Evolutionary conservation across 2,797 vertebrate genomes (phyloP), one percentile per base, ranked within the genome.

Genomic region (Darevskia nairensis): DNA sequence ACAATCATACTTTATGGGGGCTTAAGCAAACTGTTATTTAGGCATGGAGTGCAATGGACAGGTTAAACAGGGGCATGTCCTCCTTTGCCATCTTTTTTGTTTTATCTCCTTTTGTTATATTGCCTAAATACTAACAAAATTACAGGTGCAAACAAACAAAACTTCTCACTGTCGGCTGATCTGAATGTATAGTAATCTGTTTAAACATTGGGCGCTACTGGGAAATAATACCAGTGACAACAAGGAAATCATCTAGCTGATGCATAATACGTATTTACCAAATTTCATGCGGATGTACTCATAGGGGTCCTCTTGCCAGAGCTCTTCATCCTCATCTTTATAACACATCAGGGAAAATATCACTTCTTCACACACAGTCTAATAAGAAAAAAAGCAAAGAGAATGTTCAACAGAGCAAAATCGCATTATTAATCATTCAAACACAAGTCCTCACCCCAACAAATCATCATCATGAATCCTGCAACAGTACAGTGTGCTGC

Each of bases 211-310:
- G n/a, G 76, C 55, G 19, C 35, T 82, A 44, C 0, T 84, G 8
- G 0, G 0, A 50, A 17, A 87, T 0, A 69, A 17, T 25, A 68
- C 50, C 0, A 8, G 69, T 0, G 13, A 82, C 83, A 83, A 25
- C 2, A 61, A 55, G 87, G 79, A 55, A 0, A 66, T 64, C 82
- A 71, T 55, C 74, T 21, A 21, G 1, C 1, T 29, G 74, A 25
- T 82, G 55, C 21, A 55, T 50, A 90, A 81, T 69, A 50, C 11
- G 13, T 50, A 50, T 50, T 50, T 50, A 50, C 50, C 50, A 94
- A 99, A 99, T 95, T 99, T 99, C 98, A 99, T 98, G 93, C 98
- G 98, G 89, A 99, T 99, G 91, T 99, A 99, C 92, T 99, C 98
- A 35, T 99, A 98, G 0, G 99, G 99, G 90, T 99, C 98, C 86